Conservation (phyloP, 37 sponge, comb jelly and placozoan genomes). For the Crambe crambe region DNA sequence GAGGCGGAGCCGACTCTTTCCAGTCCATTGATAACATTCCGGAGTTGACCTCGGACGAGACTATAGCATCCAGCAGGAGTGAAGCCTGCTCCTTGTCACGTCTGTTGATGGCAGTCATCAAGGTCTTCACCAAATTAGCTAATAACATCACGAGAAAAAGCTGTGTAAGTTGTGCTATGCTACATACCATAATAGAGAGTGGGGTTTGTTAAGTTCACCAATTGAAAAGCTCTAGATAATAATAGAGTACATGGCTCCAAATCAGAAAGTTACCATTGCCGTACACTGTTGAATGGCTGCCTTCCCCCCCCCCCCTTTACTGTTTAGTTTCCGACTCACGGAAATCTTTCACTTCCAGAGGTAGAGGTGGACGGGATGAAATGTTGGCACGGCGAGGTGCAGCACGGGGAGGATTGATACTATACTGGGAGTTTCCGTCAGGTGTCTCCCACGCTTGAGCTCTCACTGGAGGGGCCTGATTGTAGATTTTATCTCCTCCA, state of each 20-base stretch:
- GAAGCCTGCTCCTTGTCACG: conserved; percentile 8
- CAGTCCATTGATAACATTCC: background rate
- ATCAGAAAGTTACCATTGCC: no score
- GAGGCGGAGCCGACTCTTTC: background rate
- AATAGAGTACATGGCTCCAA: no score
- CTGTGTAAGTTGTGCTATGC: background rate
- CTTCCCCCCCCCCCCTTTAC: no score
- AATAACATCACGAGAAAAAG: background rate
- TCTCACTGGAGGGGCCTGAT: no score
- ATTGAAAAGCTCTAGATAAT: no score
- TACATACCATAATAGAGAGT: no score
- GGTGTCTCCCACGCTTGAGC: no score
- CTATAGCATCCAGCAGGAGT: conserved; percentile 6
- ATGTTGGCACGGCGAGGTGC: background rate
- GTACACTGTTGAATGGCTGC: no score
- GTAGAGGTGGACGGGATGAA: background rate
- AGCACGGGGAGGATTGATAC: background rate
- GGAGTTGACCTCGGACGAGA: background rate
- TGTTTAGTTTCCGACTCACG: background rate
- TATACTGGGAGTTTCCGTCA: no score
- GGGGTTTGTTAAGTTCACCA: no score
- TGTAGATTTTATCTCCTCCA: no score
- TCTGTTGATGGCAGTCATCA: conserved; percentile 25
- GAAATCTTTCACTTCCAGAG: background rate
- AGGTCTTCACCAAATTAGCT: background rate